Conservation (phyloP, 2,113 vertebrate species). For the Amblyornis subalaris region DNA sequence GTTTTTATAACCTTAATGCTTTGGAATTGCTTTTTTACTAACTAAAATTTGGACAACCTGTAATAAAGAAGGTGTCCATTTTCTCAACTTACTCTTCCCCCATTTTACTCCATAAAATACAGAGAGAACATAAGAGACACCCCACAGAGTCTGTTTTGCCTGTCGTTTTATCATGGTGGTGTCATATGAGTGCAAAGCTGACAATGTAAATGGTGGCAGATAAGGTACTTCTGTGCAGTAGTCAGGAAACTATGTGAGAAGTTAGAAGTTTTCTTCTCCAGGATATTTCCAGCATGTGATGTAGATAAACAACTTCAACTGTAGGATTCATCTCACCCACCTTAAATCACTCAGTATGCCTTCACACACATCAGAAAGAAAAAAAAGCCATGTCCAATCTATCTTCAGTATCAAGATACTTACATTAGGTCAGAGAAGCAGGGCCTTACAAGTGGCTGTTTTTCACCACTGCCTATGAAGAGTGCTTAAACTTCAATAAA, state of each 20-base stretch:
- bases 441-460: neutral
- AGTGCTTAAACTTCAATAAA: neutral
- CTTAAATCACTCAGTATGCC: neutral
- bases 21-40: neutral
- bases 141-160: neutral
- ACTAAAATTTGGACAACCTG: neutral
- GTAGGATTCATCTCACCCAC: neutral
- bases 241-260: neutral
- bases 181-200: neutral
- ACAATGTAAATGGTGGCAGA: neutral
- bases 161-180: neutral
- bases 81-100: neutral
- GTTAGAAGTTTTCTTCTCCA: neutral
- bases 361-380: neutral
- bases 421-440: neutral
- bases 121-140: neutral
- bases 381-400: neutral
- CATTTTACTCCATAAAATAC: neutral
- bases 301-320: neutral
- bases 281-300: neutral
- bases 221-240: neutral
- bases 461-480: neutral
- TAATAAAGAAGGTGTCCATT: neutral
- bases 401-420: neutral
- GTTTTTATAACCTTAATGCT: neutral